A percentile compares a stretch with the other conserved stretches of the same genome.
These are phyloP conservation scores for Trachurus trachurus DNA, from an alignment of 2,797 vertebrate species.

Conservation along the genomic window DNA sequence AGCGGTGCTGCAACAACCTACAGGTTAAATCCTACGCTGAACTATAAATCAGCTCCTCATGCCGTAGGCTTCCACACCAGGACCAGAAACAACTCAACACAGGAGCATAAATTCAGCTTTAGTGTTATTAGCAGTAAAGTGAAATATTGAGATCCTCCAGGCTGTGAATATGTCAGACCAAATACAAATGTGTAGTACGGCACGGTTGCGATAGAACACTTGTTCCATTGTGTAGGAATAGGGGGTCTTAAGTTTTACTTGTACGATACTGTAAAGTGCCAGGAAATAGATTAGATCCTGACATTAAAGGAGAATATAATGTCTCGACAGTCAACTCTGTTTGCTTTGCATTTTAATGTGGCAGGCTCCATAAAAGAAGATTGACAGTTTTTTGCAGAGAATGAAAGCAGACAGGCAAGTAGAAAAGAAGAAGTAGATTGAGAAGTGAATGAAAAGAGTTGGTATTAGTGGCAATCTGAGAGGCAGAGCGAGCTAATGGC, in stretches of 20 bases:
- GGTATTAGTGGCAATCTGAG: constrained; percentile 23
- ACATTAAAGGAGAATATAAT: constrained; percentile 35
- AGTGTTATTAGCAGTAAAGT: constrained; percentile 59
- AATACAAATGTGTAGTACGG: constrained; percentile 31
- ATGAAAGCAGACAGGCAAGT: constrained; percentile 24
- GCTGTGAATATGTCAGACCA: constrained; percentile 56
- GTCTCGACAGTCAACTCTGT: constrained; percentile 23
- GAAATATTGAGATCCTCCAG: constrained; percentile 56
- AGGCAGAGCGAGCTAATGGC: constrained; percentile 27
- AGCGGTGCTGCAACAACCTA: constrained; percentile 22
- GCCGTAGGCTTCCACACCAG: constrained; percentile 35
- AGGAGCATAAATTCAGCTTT: constrained; percentile 62
- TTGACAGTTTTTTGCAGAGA: constrained; percentile 26
- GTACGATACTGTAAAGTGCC: constrained; percentile 7
- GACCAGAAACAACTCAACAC: constrained; percentile 45
- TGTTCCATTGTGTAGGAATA: not conserved
- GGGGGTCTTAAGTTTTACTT: constrained; percentile 15
- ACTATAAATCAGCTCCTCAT: constrained; percentile 59
- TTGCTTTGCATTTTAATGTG: constrained; percentile 62
- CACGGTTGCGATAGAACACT: constrained; percentile 18
- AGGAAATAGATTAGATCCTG: constrained; percentile 25
- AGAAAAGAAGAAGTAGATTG: constrained; percentile 14
- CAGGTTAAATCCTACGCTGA: constrained; percentile 42
- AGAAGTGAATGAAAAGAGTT: constrained; percentile 24
- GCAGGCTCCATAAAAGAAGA: constrained; percentile 42